These are phyloP conservation scores for Falco cherrug DNA, from an alignment of 2,797 vertebrate species.

Conservation along the genomic window DNA sequence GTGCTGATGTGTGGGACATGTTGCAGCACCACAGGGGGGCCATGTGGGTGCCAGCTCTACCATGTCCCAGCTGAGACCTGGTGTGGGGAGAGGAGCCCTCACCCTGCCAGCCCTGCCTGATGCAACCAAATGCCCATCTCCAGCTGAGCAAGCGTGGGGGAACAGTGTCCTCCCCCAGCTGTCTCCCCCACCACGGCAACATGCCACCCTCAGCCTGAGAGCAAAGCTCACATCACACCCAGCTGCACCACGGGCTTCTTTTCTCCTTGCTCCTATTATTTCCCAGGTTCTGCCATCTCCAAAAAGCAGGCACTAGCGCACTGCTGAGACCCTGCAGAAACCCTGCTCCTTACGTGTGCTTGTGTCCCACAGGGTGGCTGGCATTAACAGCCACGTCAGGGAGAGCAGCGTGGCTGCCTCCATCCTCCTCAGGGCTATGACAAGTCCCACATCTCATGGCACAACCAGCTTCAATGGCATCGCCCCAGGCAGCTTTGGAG, in stretches of 20 bases:
- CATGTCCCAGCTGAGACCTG: accelerated
- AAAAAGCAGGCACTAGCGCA: not conserved
- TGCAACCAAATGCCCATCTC: not conserved
- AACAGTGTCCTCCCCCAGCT: not conserved
- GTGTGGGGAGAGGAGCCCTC: not conserved
- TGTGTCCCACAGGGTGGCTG: not conserved
- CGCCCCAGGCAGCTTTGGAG: not conserved
- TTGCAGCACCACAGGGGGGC: accelerated
- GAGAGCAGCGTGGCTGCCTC: not conserved
- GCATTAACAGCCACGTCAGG: not conserved
- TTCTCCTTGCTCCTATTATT: not conserved
- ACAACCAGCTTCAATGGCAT: accelerated
- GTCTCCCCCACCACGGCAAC: not conserved
- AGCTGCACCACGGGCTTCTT: not conserved
- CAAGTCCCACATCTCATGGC: not conserved
- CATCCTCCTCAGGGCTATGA: not conserved
- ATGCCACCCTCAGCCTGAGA: not conserved
- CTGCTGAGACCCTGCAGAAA: not conserved
- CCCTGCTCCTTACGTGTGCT: not conserved
- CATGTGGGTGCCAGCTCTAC: not conserved
- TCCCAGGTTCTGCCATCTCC: not conserved
- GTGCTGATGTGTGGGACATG: not conserved
- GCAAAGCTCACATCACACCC: not conserved
- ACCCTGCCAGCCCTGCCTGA: not conserved
- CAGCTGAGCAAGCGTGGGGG: not conserved